phyloP scores from a whole-genome alignment of 2,113 vertebrate genomes.

The Bos javanicus region DNA sequence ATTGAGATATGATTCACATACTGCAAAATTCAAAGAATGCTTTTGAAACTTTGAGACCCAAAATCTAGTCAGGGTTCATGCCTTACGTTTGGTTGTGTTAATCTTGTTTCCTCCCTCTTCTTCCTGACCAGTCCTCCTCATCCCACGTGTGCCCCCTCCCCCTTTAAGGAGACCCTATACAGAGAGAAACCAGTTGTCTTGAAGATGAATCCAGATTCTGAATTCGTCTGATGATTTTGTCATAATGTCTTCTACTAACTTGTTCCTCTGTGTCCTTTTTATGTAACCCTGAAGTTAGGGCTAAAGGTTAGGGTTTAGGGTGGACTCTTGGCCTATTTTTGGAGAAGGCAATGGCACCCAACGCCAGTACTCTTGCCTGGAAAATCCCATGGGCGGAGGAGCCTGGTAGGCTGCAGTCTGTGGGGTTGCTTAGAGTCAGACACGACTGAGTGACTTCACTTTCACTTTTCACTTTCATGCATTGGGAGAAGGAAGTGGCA shows the following conservation, averaged over 20 bases:
- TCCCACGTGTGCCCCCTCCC: fast-evolving
- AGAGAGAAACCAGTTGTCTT: neutral
- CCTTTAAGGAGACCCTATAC: neutral
- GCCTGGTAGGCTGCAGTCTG: too few species aligned
- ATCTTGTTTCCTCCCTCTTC: neutral
- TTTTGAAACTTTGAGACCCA: neutral
- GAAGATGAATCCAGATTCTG: neutral
- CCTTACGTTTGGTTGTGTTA: neutral
- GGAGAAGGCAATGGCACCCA: too few species aligned
- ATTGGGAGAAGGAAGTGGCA: too few species aligned
- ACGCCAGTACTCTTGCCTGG: too few species aligned
- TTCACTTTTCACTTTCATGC: too few species aligned
- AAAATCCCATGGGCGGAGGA: too few species aligned
- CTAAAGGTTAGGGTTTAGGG: neutral
- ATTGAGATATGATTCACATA: neutral
- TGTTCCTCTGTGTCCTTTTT: neutral
- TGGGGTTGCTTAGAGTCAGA: too few species aligned
- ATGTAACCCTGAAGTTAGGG: neutral
- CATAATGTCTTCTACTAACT: neutral
- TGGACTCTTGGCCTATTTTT: too few species aligned
- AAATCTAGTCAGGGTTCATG: neutral
- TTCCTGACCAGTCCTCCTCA: neutral
- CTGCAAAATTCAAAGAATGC: neutral
- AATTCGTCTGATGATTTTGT: neutral
- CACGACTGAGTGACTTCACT: too few species aligned